phyloP scores from a whole-genome alignment of 1,140 invertebrate genomes.

The Acromyrmex echinatior region DNA sequence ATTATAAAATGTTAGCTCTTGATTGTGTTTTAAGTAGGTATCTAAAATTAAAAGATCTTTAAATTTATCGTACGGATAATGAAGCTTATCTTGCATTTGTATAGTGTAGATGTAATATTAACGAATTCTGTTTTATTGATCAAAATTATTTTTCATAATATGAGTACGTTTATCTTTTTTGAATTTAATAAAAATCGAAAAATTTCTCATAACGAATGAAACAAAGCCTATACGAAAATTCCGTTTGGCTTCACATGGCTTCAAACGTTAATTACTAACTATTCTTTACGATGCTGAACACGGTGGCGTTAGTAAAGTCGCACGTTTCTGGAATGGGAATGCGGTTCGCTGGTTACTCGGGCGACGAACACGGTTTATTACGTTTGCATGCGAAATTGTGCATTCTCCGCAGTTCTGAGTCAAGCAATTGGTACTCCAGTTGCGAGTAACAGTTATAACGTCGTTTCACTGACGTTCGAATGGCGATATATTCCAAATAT shows the following conservation, averaged over 20 bases:
- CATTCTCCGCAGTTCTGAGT: constrained; percentile 2
- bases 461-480: constrained; percentile 14
- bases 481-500: constrained; percentile 22
- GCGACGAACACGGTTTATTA: neutral
- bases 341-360: constrained; percentile 2
- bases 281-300: constrained; percentile 35
- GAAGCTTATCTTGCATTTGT: neutral
- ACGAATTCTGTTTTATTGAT: neutral
- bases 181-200: neutral
- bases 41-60: neutral
- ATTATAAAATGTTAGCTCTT: neutral
- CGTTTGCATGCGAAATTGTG: constrained; percentile 48
- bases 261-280: constrained; percentile 39
- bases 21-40: neutral
- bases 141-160: neutral
- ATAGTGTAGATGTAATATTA: neutral
- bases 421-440: constrained; percentile 46
- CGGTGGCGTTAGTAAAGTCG: constrained; percentile 33
- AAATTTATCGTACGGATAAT: neutral
- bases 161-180: neutral
- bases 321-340: constrained; percentile 46
- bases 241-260: neutral
- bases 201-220: neutral
- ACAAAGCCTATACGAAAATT: neutral
- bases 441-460: constrained; percentile 42